Percentiles rank a stretch among this genome's conserved stretches.
Conservation (phyloP, 2,888 invertebrate genomes). For the Andrena camellia region DNA sequence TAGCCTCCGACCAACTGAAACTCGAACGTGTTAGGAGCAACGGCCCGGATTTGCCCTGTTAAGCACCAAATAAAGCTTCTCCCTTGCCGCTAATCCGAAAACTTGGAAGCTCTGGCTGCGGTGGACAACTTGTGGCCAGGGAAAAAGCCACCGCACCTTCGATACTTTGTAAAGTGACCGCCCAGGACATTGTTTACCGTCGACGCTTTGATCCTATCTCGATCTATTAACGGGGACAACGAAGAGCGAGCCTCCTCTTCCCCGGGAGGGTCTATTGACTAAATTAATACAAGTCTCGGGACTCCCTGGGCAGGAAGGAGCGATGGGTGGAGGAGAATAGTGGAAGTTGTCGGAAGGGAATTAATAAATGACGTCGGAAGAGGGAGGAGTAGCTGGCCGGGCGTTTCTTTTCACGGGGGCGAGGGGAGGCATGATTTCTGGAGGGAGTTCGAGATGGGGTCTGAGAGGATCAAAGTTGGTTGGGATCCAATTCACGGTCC, state of each 20-base stretch:
- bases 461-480: slow-evolving; percentile 71
- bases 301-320: neutral
- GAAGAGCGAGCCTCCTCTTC: neutral
- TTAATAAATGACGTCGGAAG: slow-evolving; percentile 69
- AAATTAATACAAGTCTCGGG: slow-evolving; percentile 44
- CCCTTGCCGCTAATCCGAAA: neutral
- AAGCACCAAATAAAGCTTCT: neutral
- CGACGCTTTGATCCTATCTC: slow-evolving; percentile 18
- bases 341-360: slow-evolving; percentile 59
- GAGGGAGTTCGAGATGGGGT: slow-evolving; percentile 42
- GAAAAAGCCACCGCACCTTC: neutral
- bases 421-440: slow-evolving; percentile 63
- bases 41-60: slow-evolving; percentile 4
- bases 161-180: slow-evolving; percentile 1
- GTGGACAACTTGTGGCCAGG: neutral
- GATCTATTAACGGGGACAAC: slow-evolving; percentile 15
- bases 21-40: neutral
- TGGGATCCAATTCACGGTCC: slow-evolving; percentile 73
- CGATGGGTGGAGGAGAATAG: slow-evolving; percentile 12
- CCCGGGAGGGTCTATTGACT: slow-evolving; percentile 25
- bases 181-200: slow-evolving; percentile 30
- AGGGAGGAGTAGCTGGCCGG: slow-evolving; percentile 34
- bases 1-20: neutral
- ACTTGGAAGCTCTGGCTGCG: slow-evolving; percentile 9
- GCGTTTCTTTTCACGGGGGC: slow-evolving; percentile 65